These are phyloP conservation scores for Leucopsar rothschildi DNA, from an alignment of 2,113 vertebrate species.

Conservation along the genomic window DNA sequence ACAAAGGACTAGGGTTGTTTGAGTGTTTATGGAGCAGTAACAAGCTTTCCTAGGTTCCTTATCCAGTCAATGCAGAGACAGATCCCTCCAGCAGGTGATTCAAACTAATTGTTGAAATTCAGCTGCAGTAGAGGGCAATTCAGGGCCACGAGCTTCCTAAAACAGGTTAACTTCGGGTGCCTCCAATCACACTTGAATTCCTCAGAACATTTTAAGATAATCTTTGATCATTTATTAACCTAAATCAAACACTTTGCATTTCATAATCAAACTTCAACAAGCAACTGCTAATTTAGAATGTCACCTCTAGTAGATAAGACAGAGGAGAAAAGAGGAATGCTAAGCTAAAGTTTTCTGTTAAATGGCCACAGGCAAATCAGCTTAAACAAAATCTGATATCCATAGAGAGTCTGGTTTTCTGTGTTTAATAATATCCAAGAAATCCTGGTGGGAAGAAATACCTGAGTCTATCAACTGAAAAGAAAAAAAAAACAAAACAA, in stretches of 20 bases:
- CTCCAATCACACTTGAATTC: not conserved
- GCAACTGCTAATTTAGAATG: not conserved
- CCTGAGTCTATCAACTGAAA: not conserved
- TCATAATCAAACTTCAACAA: not conserved
- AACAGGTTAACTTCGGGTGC: not conserved
- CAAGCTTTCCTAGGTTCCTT: not conserved
- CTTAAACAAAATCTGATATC: slow-evolving; percentile 9
- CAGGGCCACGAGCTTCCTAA: not conserved
- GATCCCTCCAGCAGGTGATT: not conserved
- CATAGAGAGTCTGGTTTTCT: not conserved
- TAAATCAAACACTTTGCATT: not conserved
- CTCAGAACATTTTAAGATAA: not conserved
- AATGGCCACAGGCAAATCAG: not conserved
- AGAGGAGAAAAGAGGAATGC: not conserved
- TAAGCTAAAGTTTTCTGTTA: not conserved
- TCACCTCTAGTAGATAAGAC: not conserved
- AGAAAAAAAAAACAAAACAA: accelerated
- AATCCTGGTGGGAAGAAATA: slow-evolving; percentile 18
- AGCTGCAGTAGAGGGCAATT: not conserved
- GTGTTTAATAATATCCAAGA: not conserved
- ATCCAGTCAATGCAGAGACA: not conserved
- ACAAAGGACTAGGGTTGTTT: not conserved
- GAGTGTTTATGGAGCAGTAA: not conserved
- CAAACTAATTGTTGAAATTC: not conserved
- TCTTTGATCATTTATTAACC: not conserved